phyloP scores from a whole-genome alignment of 2,797 vertebrate species.

The Lacerta bilineata region DNA sequence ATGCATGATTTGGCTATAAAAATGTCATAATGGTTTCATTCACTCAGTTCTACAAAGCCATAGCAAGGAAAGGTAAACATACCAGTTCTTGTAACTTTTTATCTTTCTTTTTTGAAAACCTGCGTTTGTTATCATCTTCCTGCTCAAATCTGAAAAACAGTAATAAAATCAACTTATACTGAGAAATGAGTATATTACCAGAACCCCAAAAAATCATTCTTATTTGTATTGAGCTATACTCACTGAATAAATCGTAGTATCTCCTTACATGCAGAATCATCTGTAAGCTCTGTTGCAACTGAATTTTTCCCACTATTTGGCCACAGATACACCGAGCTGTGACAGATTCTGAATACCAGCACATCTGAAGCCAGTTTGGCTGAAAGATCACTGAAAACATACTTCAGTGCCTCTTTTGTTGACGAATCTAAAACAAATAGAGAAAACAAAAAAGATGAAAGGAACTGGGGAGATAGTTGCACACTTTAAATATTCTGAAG shows the following conservation, averaged over 20 bases:
- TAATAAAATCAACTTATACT: slow-evolving; percentile 44
- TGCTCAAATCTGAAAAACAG: slow-evolving; percentile 76
- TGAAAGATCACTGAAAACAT: slow-evolving; percentile 83
- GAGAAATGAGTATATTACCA: slow-evolving; percentile 27
- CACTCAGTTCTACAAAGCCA: background rate
- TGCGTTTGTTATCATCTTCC: slow-evolving; percentile 79
- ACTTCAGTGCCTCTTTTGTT: slow-evolving; percentile 82
- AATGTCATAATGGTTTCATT: background rate
- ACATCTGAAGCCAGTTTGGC: slow-evolving; percentile 87
- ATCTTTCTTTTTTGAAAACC: slow-evolving; percentile 81
- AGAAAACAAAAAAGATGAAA: slow-evolving; percentile 19
- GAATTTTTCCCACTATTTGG: slow-evolving; percentile 84
- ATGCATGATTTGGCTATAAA: background rate
- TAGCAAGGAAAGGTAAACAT: slow-evolving; percentile 54
- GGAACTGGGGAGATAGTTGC: too few species aligned
- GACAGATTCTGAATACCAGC: slow-evolving; percentile 85
- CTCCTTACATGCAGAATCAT: slow-evolving; percentile 83
- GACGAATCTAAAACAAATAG: slow-evolving; percentile 78
- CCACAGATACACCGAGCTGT: slow-evolving; percentile 90
- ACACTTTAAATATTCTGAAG: background rate
- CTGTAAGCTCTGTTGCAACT: slow-evolving; percentile 80
- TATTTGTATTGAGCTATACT: slow-evolving; percentile 67
- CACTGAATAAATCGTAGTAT: slow-evolving; percentile 86
- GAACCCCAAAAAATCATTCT: background rate
- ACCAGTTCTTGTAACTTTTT: slow-evolving; percentile 78